Conservation (phyloP, 2,888 invertebrate genomes). For the Tinea semifulvella region DNA sequence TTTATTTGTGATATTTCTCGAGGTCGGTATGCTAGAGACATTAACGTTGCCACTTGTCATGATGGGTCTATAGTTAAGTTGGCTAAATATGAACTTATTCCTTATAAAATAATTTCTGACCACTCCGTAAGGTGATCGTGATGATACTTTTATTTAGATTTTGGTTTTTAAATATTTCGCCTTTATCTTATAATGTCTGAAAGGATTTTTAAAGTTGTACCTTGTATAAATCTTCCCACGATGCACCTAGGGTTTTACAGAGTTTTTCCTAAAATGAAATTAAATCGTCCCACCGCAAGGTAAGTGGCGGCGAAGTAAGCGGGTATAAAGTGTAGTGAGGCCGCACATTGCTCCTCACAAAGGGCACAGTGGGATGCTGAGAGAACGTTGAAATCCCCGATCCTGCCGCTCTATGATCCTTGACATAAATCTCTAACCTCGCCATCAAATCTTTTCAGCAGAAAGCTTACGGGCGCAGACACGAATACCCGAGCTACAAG, state of each 20-base stretch:
- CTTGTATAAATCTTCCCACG: no score
- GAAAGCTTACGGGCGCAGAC: slow-evolving; percentile 55
- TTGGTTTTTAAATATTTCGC: no score
- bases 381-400: slow-evolving; percentile 57
- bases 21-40: no score
- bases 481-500: slow-evolving; percentile 34
- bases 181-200: no score
- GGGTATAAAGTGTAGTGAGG: slow-evolving; percentile 59
- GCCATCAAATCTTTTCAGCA: slow-evolving; percentile 64
- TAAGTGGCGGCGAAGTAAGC: slow-evolving; percentile 57
- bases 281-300: slow-evolving; percentile 53
- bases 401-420: slow-evolving; percentile 62
- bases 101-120: no score
- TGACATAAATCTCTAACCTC: slow-evolving; percentile 66
- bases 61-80: no score
- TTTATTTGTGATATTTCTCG: no score
- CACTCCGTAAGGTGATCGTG: no score
- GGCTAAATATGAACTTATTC: no score
- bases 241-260: slow-evolving; percentile 13
- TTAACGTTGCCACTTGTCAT: no score
- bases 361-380: slow-evolving; percentile 61
- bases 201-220: no score
- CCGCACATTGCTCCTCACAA: slow-evolving; percentile 62
- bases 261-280: slow-evolving; percentile 54
- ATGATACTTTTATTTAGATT: no score